Conservation (phyloP, 2,888 invertebrate genomes). For the Myopa testacea region DNA sequence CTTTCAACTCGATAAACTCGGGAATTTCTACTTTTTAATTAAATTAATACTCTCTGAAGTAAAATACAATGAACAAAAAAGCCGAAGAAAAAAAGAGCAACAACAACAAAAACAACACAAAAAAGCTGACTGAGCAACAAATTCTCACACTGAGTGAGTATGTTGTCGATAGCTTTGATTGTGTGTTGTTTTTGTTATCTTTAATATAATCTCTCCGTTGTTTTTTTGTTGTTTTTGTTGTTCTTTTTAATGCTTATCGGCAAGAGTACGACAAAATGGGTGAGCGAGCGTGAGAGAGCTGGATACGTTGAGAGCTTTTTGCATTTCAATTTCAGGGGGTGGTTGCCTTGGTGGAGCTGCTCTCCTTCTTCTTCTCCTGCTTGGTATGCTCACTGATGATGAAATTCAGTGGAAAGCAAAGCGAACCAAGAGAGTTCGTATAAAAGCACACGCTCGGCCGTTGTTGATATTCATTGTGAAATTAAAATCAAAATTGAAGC, state of each 20-base stretch:
- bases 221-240: neutral
- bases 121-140: neutral
- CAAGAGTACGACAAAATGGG: slow-evolving; percentile 15
- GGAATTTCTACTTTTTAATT: too few species aligned
- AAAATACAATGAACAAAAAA: neutral
- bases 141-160: neutral
- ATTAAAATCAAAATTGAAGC: slow-evolving; percentile 67
- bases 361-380: too few species aligned
- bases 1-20: too few species aligned
- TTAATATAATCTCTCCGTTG: neutral
- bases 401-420: slow-evolving; percentile 57
- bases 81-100: neutral
- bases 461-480: slow-evolving; percentile 65
- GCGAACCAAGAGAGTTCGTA: slow-evolving; percentile 58
- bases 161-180: too few species aligned
- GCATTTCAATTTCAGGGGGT: too few species aligned
- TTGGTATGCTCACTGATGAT: slow-evolving; percentile 48
- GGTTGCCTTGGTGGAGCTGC: too few species aligned
- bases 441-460: slow-evolving; percentile 56
- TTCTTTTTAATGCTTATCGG: neutral
- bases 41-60: neutral
- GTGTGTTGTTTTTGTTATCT: too few species aligned
- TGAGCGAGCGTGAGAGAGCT: slow-evolving; percentile 31
- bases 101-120: neutral
- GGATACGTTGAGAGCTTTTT: too few species aligned